A percentile compares a stretch with the other conserved stretches of the same genome.
phyloP scores from a whole-genome alignment of 2,888 invertebrate species.

The Dolichomitus sp. region DNA sequence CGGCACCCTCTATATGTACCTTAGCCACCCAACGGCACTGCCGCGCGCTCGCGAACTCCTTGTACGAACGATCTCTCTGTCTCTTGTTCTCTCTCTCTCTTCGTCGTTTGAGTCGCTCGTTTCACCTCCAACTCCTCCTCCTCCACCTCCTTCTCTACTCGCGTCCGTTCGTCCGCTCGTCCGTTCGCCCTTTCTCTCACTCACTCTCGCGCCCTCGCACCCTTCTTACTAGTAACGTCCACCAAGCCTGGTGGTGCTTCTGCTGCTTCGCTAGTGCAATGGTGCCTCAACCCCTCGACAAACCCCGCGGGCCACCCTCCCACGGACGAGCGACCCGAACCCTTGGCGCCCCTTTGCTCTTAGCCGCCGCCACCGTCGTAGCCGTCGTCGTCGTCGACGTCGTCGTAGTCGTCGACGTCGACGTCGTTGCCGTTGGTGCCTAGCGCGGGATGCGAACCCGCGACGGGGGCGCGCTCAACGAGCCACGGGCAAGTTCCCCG shows the following conservation, averaged over 20 bases:
- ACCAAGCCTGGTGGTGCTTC: constrained; percentile 56
- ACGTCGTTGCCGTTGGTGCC: constrained; percentile 76
- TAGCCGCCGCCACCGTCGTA: constrained; percentile 76
- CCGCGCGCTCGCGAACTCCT: constrained; percentile 75
- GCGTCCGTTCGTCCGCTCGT: constrained; percentile 52
- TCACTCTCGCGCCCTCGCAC: constrained; percentile 63
- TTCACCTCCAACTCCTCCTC: constrained; percentile 63
- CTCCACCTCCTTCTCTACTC: constrained; percentile 18
- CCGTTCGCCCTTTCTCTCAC: constrained; percentile 52
- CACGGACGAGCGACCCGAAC: constrained; percentile 76
- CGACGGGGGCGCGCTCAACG: constrained; percentile 72
- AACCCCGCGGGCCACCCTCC: constrained; percentile 61
- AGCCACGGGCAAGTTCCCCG: constrained; percentile 80
- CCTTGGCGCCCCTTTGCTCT: constrained; percentile 82
- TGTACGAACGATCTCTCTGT: constrained; percentile 66
- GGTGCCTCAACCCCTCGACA: constrained; percentile 67
- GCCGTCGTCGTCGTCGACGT: constrained; percentile 50
- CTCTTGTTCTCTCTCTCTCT: constrained; percentile 69
- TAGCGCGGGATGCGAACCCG: constrained; percentile 69
- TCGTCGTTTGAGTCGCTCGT: constrained; percentile 72
- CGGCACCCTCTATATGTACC: constrained; percentile 48
- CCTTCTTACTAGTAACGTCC: constrained; percentile 57
- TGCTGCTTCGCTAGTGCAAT: constrained; percentile 53
- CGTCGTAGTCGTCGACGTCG: constrained; percentile 19
- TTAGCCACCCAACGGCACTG: constrained; percentile 72